These are phyloP conservation scores for Opisthograptis luteolata DNA, from an alignment of 2,888 invertebrate species.

Conservation along the genomic window DNA sequence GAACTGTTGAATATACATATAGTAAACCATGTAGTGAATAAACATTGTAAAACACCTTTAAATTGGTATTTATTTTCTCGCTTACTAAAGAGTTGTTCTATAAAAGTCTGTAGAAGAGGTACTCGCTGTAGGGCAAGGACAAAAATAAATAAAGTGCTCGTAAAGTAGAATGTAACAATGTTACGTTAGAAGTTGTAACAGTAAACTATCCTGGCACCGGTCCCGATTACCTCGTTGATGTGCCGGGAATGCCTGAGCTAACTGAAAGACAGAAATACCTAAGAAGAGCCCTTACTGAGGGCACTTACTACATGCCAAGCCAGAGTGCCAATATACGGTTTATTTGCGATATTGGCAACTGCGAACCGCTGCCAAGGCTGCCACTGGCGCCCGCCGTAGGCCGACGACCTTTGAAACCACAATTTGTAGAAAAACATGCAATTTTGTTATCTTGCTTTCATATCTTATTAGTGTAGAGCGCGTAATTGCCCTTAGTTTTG, in stretches of 20 bases:
- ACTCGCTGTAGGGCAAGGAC: not conserved
- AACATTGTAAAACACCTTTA: no score
- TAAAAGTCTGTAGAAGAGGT: no score
- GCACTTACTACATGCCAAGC: constrained; percentile 70
- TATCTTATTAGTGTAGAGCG: not conserved
- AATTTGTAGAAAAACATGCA: constrained; percentile 21
- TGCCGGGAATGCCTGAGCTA: constrained; percentile 48
- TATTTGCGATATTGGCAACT: constrained; percentile 82
- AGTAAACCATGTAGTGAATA: no score
- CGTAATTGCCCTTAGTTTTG: constrained; percentile 15
- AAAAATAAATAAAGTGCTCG: constrained; percentile 1
- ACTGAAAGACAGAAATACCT: constrained; percentile 54
- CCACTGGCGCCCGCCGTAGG: constrained; percentile 63
- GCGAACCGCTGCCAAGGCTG: constrained; percentile 69
- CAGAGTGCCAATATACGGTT: constrained; percentile 75
- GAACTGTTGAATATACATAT: no score
- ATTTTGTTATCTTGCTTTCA: constrained; percentile 9
- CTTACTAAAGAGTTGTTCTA: no score
- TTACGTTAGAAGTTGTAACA: constrained; percentile 35
- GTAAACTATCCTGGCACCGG: constrained; percentile 35
- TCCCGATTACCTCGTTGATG: constrained; percentile 46
- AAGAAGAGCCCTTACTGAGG: constrained; percentile 63
- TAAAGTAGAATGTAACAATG: constrained; percentile 12
- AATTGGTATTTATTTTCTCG: no score
- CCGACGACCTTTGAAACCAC: constrained; percentile 62